Evolutionary conservation across 2,888 invertebrate genomes (phyloP).

Genomic region (Drosophila prostipennis): DNA sequence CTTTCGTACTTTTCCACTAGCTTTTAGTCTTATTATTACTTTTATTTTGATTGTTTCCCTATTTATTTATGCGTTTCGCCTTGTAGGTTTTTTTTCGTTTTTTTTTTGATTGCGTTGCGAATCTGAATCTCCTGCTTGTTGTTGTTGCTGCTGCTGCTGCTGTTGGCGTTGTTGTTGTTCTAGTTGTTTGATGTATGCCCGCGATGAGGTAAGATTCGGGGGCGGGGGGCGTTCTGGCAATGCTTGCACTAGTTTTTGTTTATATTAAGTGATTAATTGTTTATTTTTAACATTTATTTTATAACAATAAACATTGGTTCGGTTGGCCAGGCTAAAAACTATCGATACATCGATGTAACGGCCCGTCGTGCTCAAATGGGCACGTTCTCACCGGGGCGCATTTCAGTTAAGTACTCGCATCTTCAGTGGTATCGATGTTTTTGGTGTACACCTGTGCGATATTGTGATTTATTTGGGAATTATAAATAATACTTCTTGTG

Average conservation of each 20-base stretch:
- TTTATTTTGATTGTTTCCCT: conserved; percentile 26
- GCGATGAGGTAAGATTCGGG: conserved; percentile 8
- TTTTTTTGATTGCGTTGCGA: conserved; percentile 76
- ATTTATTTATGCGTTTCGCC: conserved; percentile 57
- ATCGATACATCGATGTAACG: conserved; percentile 8
- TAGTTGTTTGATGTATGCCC: conserved; percentile 36
- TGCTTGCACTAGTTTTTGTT: conserved; percentile 65
- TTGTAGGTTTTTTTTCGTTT: conserved; percentile 27
- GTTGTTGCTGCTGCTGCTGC: conserved; percentile 23
- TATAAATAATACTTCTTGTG: too few species aligned
- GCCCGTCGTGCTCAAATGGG: not conserved
- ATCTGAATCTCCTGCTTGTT: conserved; percentile 61
- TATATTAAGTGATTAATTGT: conserved; percentile 77
- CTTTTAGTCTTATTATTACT: conserved; percentile 34
- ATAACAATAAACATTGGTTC: conserved; percentile 12
- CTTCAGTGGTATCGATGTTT: not conserved
- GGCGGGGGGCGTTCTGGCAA: conserved; percentile 1
- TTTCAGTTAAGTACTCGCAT: too few species aligned
- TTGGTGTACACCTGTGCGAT: not conserved
- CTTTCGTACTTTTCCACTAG: conserved; percentile 59
- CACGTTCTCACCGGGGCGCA: not conserved
- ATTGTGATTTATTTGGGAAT: too few species aligned
- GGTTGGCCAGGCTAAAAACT: conserved; percentile 7
- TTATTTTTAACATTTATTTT: conserved; percentile 76
- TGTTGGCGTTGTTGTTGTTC: conserved; percentile 34